Base-by-base conservation (phyloP, 2,113 vertebrate species). In the Xenopus laevis region DNA sequence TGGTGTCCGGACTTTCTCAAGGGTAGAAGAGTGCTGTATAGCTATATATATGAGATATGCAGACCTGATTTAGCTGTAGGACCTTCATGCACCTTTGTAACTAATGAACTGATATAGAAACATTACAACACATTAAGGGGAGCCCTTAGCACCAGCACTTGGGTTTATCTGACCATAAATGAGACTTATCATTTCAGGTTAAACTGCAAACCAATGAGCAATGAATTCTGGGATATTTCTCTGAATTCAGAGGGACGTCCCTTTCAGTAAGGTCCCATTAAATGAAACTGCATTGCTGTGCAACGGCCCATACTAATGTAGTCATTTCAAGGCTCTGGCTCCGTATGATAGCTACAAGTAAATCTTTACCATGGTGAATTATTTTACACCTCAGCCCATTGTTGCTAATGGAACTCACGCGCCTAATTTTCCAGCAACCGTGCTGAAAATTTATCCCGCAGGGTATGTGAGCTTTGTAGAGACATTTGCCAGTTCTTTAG, bases 371-470 rank as follows among this genome's bases (percentile, higher is more conserved):
- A n/a, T 21, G 30, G 53, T 59, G 68, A 70, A 70, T 70, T 44
- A 70, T 70, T 70, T 57, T 59, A 59, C 53, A 70, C 30, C 68
- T 70, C 52, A 4, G 17, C 20, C 52, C 63, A 69, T 57, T 33
- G 67, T 57, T 57, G 52, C 15, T 57, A 69, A 69, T 69, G 45
- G 50, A 53, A 68, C 52, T 57, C 30, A 52, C 67, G 55, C 67
- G 53, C 55, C 53, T 70, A 70, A 70, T 70, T 70, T 70, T 70
- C 68, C 68, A 20, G 53, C 30, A 59, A 45, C 68, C 20, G 55
- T 70, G 68, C 68, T 70, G 68, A 70, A 70, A 70, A 70, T 70
- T 44, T 59, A 70, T 70, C 68, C 55, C 68, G 20, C 68, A 21
- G 68, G 53, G 68, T 44, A 12, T 15, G 13, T 45, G 53, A 13